Conservation (phyloP, 92 coral and sea anemone species). For the Zoanthus solanderi region DNA sequence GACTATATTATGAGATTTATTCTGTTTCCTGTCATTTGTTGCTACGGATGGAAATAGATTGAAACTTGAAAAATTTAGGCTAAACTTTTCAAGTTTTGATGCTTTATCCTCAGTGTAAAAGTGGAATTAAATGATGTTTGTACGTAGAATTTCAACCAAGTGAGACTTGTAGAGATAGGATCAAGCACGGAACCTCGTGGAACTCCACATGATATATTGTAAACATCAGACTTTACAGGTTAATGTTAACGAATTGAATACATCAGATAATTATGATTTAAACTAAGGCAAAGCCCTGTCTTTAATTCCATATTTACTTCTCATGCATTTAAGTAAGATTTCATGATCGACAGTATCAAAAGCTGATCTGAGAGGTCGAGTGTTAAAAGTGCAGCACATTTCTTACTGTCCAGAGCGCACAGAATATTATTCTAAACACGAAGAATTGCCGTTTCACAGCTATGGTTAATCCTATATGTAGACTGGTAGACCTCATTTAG, state of each 20-base stretch:
- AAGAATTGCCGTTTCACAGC: neutral
- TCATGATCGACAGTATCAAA: neutral
- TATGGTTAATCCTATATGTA: neutral
- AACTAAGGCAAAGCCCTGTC: slow-evolving; percentile 22
- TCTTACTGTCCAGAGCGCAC: neutral
- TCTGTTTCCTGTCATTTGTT: too few species aligned
- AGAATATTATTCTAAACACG: neutral
- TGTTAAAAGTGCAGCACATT: too few species aligned
- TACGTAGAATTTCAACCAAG: slow-evolving; percentile 13
- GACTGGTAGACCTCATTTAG: neutral
- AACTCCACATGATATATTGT: neutral
- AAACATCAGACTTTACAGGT: neutral
- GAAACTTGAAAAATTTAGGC: too few species aligned
- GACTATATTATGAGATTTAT: too few species aligned
- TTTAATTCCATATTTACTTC: slow-evolving; percentile 12
- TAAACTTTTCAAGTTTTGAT: too few species aligned
- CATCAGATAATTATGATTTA: slow-evolving; percentile 21
- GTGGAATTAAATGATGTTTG: neutral
- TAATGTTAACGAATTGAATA: slow-evolving; percentile 21
- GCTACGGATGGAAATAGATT: too few species aligned
- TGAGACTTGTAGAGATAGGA: slow-evolving; percentile 19
- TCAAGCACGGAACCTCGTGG: slow-evolving; percentile 23
- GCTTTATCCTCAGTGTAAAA: neutral
- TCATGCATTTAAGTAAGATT: slow-evolving; percentile 17
- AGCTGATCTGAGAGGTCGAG: too few species aligned